Evolutionary conservation across 2,113 vertebrate species (phyloP), one percentile per base, ranked within the genome.

Genomic region (Stercorarius parasiticus): DNA sequence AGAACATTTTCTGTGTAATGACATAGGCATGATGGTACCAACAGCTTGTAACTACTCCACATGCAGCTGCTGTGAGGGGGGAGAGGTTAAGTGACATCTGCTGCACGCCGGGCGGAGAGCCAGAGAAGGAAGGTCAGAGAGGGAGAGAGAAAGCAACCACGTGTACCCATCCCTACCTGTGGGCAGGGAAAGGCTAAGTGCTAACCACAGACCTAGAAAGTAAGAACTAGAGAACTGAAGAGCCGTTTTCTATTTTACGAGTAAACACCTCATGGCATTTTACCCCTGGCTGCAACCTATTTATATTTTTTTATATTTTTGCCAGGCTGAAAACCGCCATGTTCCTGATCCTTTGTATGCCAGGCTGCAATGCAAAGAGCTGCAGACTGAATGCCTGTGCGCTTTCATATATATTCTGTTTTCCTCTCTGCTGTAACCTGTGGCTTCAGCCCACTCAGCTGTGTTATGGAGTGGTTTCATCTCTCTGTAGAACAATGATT

Each of bases 121-220:
- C 32, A 67, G 72, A 50, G 38, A 20, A 40, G 53, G 58, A 52
- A 56, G 40, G 58, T 61, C 81, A 59, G 50, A 50, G 61, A 7
- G 64, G 15, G 55, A 59, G 32, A 32, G 83, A 59, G 22, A 11
- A 38, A 50, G 53, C 36, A 34, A 40, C 38, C 11, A 8, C 45
- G 6, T 0, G 0, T 43, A 47, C 32, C 23, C 13, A 6, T 40
- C 69, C 23, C 2, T 40, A 32, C 32, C 34, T n/a, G 25, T 20
- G 65, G 64, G 23, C 21, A 45, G 15, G 59, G 6, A 92, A 72
- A 62, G 67, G 64, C 53, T 26, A 56, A 82, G 25, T 13, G 21
- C 59, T 52, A 86, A 42, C 79, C 67, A 32, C 40, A 14, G 64
- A 70, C 59, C 70, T 50, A 45, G 69, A 74, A 89, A 92, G 47